Conservation (phyloP, 2,888 invertebrate species). For the Acanthosoma haemorrhoidale region DNA sequence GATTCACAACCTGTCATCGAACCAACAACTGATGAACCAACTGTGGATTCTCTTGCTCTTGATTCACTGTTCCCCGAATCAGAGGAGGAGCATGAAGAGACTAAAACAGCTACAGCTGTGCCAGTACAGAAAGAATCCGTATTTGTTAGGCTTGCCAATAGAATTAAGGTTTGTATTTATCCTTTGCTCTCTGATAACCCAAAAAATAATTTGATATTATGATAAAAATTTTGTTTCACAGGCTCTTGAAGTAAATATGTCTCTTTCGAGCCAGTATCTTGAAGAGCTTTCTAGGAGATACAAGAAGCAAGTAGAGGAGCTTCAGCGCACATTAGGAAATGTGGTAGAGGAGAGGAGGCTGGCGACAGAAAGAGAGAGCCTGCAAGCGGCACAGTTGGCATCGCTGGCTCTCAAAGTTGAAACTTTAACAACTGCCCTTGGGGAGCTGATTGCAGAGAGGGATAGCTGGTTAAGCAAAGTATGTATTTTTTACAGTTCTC, state of each 20-base stretch:
- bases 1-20: neutral
- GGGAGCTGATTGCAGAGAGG: constrained; percentile 56
- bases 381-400: constrained; percentile 71
- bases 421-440: constrained; percentile 57
- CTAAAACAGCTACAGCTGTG: constrained; percentile 44
- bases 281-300: constrained; percentile 93
- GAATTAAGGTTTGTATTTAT: constrained; percentile 84
- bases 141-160: constrained; percentile 90
- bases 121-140: constrained; percentile 81
- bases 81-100: constrained; percentile 41
- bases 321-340: constrained; percentile 78
- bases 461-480: constrained; percentile 58
- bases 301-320: constrained; percentile 93
- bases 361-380: constrained; percentile 67
- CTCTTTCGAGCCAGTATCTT: constrained; percentile 90
- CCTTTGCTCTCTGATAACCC: too few species aligned
- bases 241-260: constrained; percentile 94
- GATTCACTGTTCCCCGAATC: constrained; percentile 42
- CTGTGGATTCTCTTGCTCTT: constrained; percentile 37
- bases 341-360: constrained; percentile 66
- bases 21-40: constrained; percentile 29
- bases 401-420: constrained; percentile 60
- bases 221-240: constrained; percentile 49
- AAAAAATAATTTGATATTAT: too few species aligned
- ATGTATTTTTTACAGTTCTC: too few species aligned